These are phyloP conservation scores for Gastrophryne carolinensis DNA, from an alignment of 2,797 vertebrate genomes.

Conservation along the genomic window DNA sequence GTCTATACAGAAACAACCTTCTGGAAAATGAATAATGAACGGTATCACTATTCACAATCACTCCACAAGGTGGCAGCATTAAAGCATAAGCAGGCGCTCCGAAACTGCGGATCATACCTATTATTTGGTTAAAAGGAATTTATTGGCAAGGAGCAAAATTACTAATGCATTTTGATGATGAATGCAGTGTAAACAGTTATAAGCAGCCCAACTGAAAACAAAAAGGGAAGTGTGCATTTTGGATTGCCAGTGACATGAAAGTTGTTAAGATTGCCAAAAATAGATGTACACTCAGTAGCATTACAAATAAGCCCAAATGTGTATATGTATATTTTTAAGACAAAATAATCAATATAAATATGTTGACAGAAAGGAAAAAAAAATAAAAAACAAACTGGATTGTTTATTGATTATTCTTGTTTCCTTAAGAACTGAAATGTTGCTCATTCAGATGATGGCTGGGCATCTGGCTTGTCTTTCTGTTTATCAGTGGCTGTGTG, in stretches of 20 bases:
- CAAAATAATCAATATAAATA: background rate
- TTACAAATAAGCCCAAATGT: background rate
- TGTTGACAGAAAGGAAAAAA: background rate
- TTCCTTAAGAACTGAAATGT: too few species aligned
- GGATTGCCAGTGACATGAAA: background rate
- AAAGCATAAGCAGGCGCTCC: background rate
- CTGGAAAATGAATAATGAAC: too few species aligned
- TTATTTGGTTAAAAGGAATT: conserved; percentile 24
- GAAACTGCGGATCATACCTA: background rate
- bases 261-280: background rate
- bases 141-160: conserved; percentile 30
- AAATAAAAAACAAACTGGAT: too few species aligned
- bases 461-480: too few species aligned
- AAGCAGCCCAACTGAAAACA: conserved; percentile 31
- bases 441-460: too few species aligned
- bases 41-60: background rate
- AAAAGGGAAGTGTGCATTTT: background rate
- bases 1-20: too few species aligned
- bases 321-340: background rate
- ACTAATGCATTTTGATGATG: conserved; percentile 25
- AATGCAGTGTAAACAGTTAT: conserved; percentile 32
- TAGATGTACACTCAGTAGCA: background rate
- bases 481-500: too few species aligned
- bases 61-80: conserved; percentile 37
- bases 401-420: too few species aligned